Evolutionary conservation across 1,140 invertebrate genomes (phyloP).

Genomic region (Euura lappo): DNA sequence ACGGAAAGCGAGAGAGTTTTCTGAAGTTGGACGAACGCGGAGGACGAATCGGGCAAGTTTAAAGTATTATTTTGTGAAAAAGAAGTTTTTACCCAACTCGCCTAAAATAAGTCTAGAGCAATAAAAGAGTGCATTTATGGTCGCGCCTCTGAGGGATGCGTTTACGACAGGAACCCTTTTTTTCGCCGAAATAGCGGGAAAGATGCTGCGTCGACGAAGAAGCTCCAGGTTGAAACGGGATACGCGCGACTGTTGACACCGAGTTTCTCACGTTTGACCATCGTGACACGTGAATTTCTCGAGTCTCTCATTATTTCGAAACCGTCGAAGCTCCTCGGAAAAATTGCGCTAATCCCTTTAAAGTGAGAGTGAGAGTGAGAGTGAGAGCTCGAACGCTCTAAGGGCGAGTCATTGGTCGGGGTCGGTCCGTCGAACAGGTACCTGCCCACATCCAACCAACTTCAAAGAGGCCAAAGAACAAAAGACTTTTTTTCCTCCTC

Average conservation of each 20-base stretch:
- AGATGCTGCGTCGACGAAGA: no score
- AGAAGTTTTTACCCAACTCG: slow-evolving; percentile 30
- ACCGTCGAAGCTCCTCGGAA: slow-evolving; percentile 22
- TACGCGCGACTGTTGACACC: not conserved
- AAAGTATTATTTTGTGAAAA: slow-evolving; percentile 43
- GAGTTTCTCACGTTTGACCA: not conserved
- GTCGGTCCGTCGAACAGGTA: slow-evolving; percentile 35
- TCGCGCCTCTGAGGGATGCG: slow-evolving; percentile 1
- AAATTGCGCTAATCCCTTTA: slow-evolving; percentile 48
- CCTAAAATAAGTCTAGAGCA: slow-evolving; percentile 39
- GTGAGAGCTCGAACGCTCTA: slow-evolving; percentile 13
- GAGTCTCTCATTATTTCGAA: slow-evolving; percentile 21
- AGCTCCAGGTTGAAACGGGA: no score
- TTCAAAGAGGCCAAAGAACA: slow-evolving; percentile 35
- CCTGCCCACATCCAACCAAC: not conserved
- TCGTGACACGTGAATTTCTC: slow-evolving; percentile 14
- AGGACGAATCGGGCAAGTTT: slow-evolving; percentile 49
- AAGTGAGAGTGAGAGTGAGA: slow-evolving; percentile 22
- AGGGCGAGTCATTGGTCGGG: slow-evolving; percentile 31
- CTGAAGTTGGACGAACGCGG: slow-evolving; percentile 36
- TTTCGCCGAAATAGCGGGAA: no score
- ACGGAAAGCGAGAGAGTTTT: slow-evolving; percentile 30
- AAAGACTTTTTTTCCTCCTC: slow-evolving; percentile 30
- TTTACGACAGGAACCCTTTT: no score
- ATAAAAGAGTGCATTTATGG: slow-evolving; percentile 51